Evolutionary conservation across 2,888 invertebrate species (phyloP).

Genomic region (Tetrapedia diversipes): DNA sequence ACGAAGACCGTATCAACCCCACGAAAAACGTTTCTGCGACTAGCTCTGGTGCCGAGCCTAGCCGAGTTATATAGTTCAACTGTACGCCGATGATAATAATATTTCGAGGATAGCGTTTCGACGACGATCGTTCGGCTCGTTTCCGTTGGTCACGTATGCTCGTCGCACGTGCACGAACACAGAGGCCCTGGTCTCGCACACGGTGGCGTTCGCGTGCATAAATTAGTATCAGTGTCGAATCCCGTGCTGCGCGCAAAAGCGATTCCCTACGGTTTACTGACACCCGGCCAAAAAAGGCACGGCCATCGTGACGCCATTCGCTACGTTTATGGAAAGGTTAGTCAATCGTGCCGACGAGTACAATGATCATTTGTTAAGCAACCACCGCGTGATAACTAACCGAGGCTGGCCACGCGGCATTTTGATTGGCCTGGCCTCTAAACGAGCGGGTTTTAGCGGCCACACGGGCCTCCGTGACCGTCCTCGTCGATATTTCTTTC

Average conservation of each 20-base stretch:
- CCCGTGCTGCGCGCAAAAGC: conserved; percentile 50
- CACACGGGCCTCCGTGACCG: not conserved
- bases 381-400: conserved; percentile 67
- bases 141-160: conserved; percentile 42
- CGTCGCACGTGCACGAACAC: conserved; percentile 57
- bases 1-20: not conserved
- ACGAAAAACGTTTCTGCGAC: not conserved
- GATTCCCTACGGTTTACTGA: conserved; percentile 61
- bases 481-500: conserved; percentile 1
- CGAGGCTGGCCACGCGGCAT: conserved; percentile 54
- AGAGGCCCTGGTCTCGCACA: conserved; percentile 19
- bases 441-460: conserved; percentile 12
- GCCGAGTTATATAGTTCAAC: not conserved
- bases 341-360: conserved; percentile 71
- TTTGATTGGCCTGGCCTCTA: conserved; percentile 42
- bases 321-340: conserved; percentile 69
- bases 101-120: conserved; percentile 37
- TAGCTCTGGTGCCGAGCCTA: too few species aligned
- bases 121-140: conserved; percentile 10
- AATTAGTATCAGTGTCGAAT: conserved; percentile 52
- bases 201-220: conserved; percentile 53
- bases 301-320: conserved; percentile 73
- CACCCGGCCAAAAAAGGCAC: conserved; percentile 75
- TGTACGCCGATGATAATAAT: not conserved
- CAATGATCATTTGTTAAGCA: conserved; percentile 75